Evolutionary conservation across 2,113 vertebrate genomes (phyloP), one percentile per base, ranked within the genome.

Genomic region (Bostrychus sinensis): DNA sequence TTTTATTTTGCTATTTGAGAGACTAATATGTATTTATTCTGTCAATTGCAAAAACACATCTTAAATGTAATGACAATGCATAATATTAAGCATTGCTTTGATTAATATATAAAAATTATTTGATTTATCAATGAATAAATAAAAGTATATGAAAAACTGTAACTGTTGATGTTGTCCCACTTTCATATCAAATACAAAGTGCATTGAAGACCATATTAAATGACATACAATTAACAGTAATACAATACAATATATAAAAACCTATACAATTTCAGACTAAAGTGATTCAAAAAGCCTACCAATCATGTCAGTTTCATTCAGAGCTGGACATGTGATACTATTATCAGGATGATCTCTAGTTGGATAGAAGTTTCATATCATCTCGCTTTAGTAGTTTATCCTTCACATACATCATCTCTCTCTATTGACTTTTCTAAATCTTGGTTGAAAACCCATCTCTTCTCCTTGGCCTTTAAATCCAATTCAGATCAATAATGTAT

Each of bases 401-500:
- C 62, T 39, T 25, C 41, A 28, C n/a, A 62, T 53, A 70, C 10
- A 25, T 62, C 65, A 42, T 65, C 46, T 62, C 30, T 38, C 25
- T 67, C 39, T 56, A 30, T 43, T 77, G 78, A 70, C 68, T 76
- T 69, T 75, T 76, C 62, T 16, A 56, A 71, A 62, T 65, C 64
- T 56, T 37, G 32, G 43, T 42, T 70, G 61, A 62, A 68, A 68
- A 62, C 32, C 26, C 56, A 39, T 73, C 37, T 70, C 56, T 60
- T 68, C 45, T 68, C 62, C 43, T 60, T 73, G 68, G 73, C 68
- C 54, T 80, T 85, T 72, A 75, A 72, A 77, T 77, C 50, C 55
- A 77, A 70, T 58, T 56, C 38, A 65, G 53, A 82, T 82, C 48
- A 62, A 80, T 71, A 76, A 30, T 17, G 56, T 28, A 60, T 80